Evolutionary conservation across 2,797 vertebrate genomes (phyloP).

Genomic region (Danio jaintianensis): DNA sequence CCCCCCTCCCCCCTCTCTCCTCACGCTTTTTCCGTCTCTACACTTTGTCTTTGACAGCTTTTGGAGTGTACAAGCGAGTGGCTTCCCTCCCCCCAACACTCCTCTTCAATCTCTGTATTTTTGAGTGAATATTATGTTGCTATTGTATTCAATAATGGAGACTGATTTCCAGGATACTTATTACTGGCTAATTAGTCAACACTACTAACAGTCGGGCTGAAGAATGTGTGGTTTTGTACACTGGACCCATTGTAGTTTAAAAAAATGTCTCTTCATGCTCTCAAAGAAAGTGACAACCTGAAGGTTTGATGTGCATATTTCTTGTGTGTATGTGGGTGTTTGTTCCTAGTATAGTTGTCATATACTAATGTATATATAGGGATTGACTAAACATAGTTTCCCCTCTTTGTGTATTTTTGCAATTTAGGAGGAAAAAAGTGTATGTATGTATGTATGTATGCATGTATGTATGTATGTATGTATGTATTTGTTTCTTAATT

Average conservation of each 20-base stretch:
- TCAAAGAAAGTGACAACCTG: conserved; percentile 73
- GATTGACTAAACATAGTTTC: neutral
- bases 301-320: conserved; percentile 74
- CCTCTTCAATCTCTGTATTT: conserved; percentile 51
- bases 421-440: too few species aligned
- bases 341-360: conserved; percentile 75
- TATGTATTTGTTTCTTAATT: too few species aligned
- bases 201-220: conserved; percentile 56
- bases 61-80: conserved; percentile 38
- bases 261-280: conserved; percentile 66
- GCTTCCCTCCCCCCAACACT: conserved; percentile 26
- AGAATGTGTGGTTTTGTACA: conserved; percentile 57
- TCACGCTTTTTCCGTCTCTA: conserved; percentile 12
- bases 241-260: conserved; percentile 70
- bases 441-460: too few species aligned
- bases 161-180: conserved; percentile 72
- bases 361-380: conserved; percentile 46
- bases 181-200: conserved; percentile 77
- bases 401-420: neutral
- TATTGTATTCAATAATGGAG: conserved; percentile 68
- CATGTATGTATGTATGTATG: too few species aligned
- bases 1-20: neutral
- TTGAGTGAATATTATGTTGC: conserved; percentile 53
- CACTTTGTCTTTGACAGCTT: conserved; percentile 62
- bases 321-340: conserved; percentile 52